A percentile compares a stretch with the other conserved stretches of the same genome.
Evolutionary conservation across 2,113 vertebrate genomes (phyloP).

Genomic region (Piliocolobus tephrosceles): DNA sequence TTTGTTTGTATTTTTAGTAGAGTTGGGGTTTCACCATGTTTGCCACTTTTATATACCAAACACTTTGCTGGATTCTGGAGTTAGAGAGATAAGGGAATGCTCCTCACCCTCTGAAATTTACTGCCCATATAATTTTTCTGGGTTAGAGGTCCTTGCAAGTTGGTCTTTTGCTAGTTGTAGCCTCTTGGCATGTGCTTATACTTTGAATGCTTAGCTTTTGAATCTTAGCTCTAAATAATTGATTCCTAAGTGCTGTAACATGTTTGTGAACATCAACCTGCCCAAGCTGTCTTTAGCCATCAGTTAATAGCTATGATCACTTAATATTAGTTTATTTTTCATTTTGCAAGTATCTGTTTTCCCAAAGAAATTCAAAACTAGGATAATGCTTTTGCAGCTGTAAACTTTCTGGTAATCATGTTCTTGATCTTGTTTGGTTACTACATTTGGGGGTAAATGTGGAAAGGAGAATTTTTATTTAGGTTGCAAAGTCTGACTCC

Average conservation of each 20-base stretch:
- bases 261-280: background rate
- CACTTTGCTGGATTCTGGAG: background rate
- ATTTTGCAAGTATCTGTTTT: conserved; percentile 18
- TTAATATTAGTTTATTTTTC: conserved; percentile 36
- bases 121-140: background rate
- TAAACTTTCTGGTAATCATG: background rate
- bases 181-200: background rate
- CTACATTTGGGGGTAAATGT: background rate
- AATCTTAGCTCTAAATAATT: conserved; percentile 33
- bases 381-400: background rate
- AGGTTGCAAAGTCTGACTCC: background rate
- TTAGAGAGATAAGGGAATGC: background rate
- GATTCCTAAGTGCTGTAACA: conserved; percentile 44
- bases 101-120: background rate
- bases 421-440: conserved; percentile 21
- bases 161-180: background rate
- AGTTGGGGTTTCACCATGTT: too few species aligned
- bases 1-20: too few species aligned
- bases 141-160: background rate
- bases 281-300: background rate
- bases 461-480: conserved; percentile 40
- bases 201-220: conserved; percentile 28
- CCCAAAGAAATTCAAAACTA: conserved; percentile 36
- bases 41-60: background rate
- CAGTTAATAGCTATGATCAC: background rate